These are phyloP conservation scores for Aproaerema taeniolella DNA, from an alignment of 2,888 invertebrate genomes.

Conservation along the genomic window DNA sequence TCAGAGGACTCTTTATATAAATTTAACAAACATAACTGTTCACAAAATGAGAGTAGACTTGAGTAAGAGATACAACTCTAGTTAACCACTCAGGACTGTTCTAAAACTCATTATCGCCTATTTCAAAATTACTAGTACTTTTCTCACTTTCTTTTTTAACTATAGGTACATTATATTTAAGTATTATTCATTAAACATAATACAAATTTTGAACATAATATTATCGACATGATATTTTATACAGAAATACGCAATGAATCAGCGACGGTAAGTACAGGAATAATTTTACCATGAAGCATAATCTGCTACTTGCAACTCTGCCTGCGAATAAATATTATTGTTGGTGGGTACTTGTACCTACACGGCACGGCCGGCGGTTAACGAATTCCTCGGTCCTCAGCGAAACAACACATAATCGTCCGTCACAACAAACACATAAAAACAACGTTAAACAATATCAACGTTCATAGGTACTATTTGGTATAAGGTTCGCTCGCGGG, in stretches of 20 bases:
- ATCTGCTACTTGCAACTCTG: constrained; percentile 62
- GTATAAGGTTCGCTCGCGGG: constrained; percentile 51
- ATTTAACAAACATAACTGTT: constrained; percentile 76
- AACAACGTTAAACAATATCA: constrained; percentile 65
- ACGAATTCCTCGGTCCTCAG: constrained; percentile 25
- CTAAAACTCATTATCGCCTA: constrained; percentile 65
- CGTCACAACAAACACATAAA: constrained; percentile 62
- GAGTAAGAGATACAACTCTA: constrained; percentile 61
- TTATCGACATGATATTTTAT: constrained; percentile 75
- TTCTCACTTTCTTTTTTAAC: constrained; percentile 74
- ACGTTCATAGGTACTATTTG: constrained; percentile 70
- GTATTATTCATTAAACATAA: constrained; percentile 71
- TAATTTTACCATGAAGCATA: constrained; percentile 62
- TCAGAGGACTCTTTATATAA: constrained; percentile 76
- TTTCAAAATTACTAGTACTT: constrained; percentile 70
- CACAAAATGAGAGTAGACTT: constrained; percentile 71
- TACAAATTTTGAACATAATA: constrained; percentile 75
- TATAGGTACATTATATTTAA: constrained; percentile 76
- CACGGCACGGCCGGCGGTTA: constrained; percentile 19
- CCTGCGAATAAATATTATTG: constrained; percentile 68
- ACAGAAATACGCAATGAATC: constrained; percentile 73
- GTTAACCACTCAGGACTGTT: constrained; percentile 55
- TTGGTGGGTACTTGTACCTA: constrained; percentile 48
- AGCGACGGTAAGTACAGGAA: constrained; percentile 61
- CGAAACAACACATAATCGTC: constrained; percentile 39